phyloP scores from a whole-genome alignment of 2,113 vertebrate species.

The Okapia johnstoni region DNA sequence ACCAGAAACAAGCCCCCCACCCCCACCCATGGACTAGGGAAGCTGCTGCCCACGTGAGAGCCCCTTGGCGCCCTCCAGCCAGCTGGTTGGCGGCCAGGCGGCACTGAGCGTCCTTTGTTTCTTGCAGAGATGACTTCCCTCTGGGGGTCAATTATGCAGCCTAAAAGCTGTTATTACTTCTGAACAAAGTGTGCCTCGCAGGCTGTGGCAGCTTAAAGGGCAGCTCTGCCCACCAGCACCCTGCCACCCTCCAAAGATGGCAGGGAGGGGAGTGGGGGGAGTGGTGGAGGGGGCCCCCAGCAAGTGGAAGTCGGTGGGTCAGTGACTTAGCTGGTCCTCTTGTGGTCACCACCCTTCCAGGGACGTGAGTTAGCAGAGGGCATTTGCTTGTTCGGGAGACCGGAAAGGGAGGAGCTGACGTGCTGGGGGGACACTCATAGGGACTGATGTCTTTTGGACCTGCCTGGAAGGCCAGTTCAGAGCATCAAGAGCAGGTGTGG shows the following conservation, averaged over 20 bases:
- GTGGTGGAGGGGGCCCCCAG: accelerated
- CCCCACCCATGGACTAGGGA: background rate
- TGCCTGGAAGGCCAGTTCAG: background rate
- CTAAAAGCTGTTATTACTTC: conserved; percentile 66
- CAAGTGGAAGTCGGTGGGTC: accelerated
- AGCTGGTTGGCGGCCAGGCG: conserved; percentile 50
- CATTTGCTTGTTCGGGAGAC: no score
- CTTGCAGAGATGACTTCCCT: conserved; percentile 69
- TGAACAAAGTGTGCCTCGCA: conserved; percentile 40
- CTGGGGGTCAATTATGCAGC: conserved; percentile 57
- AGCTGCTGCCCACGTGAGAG: conserved; percentile 16
- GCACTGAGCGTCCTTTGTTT: conserved; percentile 70
- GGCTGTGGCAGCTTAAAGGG: background rate
- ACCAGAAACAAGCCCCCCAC: background rate
- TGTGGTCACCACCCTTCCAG: no score
- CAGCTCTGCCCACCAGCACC: background rate
- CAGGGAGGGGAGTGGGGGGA: background rate
- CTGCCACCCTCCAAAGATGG: background rate
- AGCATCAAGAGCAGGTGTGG: no score
- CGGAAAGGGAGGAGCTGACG: accelerated
- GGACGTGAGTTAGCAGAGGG: no score
- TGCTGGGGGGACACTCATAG: no score
- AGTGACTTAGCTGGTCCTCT: background rate
- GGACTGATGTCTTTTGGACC: background rate
- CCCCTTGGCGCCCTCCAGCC: background rate